Conservation (phyloP, 2,113 vertebrate genomes). For the Gambusia holbrooki region DNA sequence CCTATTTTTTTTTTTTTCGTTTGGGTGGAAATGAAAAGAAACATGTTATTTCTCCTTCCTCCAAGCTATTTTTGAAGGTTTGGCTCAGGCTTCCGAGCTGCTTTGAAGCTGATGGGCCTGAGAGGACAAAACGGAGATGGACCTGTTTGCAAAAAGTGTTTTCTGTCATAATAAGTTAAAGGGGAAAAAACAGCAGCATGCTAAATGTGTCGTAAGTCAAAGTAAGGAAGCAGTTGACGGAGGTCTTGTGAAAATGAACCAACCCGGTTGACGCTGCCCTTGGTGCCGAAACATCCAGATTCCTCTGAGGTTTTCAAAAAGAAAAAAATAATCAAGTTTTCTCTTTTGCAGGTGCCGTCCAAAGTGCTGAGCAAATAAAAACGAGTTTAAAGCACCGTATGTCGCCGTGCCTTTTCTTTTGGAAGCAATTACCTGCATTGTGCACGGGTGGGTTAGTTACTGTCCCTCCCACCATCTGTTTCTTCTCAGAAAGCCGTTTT, state of each 20-base stretch:
- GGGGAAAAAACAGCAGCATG: not conserved
- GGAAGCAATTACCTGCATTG: slow-evolving; percentile 19
- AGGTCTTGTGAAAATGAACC: not conserved
- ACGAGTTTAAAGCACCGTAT: slow-evolving; percentile 10
- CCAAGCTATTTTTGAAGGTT: slow-evolving; percentile 67
- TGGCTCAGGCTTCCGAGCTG: slow-evolving; percentile 70
- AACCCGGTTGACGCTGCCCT: slow-evolving; percentile 32
- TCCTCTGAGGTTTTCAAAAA: slow-evolving; percentile 5
- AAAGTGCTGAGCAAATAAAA: slow-evolving; percentile 52
- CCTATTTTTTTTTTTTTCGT: not conserved
- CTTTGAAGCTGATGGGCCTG: slow-evolving; percentile 51
- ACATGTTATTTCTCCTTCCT: slow-evolving; percentile 46
- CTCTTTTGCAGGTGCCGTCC: slow-evolving; percentile 27
- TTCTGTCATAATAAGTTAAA: not conserved
- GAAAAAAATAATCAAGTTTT: not conserved
- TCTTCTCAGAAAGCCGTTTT: slow-evolving; percentile 17
- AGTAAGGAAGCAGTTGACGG: not conserved
- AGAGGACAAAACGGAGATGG: slow-evolving; percentile 8
- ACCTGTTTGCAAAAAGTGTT: not conserved
- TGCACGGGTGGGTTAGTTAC: slow-evolving; percentile 28
- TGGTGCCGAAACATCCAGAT: slow-evolving; percentile 44
- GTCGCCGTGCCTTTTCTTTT: slow-evolving; percentile 33
- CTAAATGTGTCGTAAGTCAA: not conserved
- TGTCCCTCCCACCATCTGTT: slow-evolving; percentile 58
- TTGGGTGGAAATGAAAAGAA: slow-evolving; percentile 50